These are phyloP conservation scores for Xestia ashworthii DNA, from an alignment of 2,888 invertebrate genomes.

Conservation along the genomic window DNA sequence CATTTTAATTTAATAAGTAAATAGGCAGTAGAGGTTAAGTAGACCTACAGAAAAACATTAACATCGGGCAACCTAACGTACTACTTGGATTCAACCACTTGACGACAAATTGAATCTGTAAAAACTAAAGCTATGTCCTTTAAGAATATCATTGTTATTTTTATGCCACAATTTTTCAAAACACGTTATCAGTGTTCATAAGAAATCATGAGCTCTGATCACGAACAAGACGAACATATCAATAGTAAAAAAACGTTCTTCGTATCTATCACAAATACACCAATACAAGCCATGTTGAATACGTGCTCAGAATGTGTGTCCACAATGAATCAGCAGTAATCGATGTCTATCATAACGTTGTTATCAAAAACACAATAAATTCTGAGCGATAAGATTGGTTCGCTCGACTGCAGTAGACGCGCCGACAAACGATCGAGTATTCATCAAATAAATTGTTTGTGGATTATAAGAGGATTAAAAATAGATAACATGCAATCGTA, in stretches of 20 bases:
- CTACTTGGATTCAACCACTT: background rate
- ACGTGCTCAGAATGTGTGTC: slow-evolving; percentile 27
- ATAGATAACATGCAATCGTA: background rate
- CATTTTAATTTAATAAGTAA: background rate
- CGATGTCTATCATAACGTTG: slow-evolving; percentile 29
- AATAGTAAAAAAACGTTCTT: background rate
- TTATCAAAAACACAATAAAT: slow-evolving; percentile 50
- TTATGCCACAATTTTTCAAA: background rate
- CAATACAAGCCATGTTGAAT: background rate
- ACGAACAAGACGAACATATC: background rate
- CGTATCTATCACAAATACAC: slow-evolving; percentile 24
- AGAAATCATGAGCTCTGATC: background rate
- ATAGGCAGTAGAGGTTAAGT: background rate
- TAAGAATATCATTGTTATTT: background rate
- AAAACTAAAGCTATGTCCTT: background rate
- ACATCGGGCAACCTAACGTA: background rate
- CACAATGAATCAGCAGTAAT: slow-evolving; percentile 12
- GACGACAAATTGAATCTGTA: background rate
- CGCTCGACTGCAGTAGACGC: slow-evolving; percentile 9
- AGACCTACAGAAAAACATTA: background rate
- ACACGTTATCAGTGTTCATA: background rate
- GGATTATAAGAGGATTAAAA: slow-evolving; percentile 13
- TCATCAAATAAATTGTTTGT: slow-evolving; percentile 15
- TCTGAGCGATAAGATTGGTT: slow-evolving; percentile 23
- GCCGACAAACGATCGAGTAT: slow-evolving; percentile 12